phyloP scores from a whole-genome alignment of 2,113 vertebrate genomes.

The Ardeotis arabs region DNA sequence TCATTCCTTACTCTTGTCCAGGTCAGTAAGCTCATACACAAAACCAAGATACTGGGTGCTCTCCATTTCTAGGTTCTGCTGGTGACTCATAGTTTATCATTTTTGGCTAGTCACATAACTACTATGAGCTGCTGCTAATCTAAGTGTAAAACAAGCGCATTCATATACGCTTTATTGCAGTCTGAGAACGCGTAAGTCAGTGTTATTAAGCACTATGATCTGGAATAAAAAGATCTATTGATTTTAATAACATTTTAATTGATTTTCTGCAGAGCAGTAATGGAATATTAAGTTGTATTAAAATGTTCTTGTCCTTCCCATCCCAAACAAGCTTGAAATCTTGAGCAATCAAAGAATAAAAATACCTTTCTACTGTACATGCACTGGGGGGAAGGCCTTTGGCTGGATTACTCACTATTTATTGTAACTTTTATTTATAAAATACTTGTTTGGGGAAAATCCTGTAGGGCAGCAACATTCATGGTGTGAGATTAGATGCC shows the following conservation, averaged over 20 bases:
- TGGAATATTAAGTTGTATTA: neutral
- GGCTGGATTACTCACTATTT: conserved; percentile 16
- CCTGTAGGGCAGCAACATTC: conserved; percentile 29
- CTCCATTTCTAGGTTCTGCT: neutral
- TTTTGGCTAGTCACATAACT: neutral
- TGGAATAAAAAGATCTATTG: neutral
- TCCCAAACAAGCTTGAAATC: conserved; percentile 9
- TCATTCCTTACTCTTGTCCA: neutral
- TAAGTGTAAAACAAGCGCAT: neutral
- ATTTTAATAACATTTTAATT: neutral
- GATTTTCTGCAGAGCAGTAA: neutral
- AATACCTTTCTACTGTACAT: neutral
- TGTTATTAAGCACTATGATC: neutral
- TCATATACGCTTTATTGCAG: neutral
- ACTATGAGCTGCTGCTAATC: neutral
- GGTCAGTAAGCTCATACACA: neutral
- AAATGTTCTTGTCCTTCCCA: neutral
- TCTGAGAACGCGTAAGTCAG: neutral
- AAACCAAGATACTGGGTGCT: neutral
- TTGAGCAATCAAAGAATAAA: conserved; percentile 21
- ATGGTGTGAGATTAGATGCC: conserved; percentile 16
- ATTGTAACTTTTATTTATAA: conserved; percentile 30
- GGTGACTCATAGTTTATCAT: neutral
- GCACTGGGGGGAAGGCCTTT: neutral
- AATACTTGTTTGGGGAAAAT: conserved; percentile 39